phyloP scores from a whole-genome alignment of 1,140 invertebrate species.

The Coboldia fuscipes region DNA sequence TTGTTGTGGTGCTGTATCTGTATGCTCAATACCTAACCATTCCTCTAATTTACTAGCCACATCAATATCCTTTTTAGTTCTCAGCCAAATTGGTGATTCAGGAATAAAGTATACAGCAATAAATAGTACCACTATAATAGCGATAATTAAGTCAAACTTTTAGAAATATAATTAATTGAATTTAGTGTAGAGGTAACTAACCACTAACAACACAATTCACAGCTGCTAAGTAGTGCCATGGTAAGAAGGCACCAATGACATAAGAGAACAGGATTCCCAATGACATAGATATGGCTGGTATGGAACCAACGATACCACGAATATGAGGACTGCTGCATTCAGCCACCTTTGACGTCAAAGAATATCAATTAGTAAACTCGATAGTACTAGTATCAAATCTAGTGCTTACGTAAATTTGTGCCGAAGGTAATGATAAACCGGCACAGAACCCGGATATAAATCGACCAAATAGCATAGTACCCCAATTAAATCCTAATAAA shows the following conservation, averaged over 20 bases:
- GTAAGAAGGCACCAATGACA: conserved; percentile 28
- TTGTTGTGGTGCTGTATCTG: not conserved
- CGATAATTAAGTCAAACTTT: conserved; percentile 1
- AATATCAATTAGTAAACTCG: conserved; percentile 6
- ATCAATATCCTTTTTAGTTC: conserved; percentile 21
- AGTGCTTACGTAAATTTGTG: conserved; percentile 36
- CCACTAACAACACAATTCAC: conserved; percentile 20
- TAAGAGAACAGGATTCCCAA: conserved; percentile 38
- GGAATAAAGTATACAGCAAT: conserved; percentile 27
- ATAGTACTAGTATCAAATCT: conserved; percentile 2
- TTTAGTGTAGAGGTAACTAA: no score
- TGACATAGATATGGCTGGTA: conserved; percentile 37
- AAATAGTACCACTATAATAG: conserved; percentile 20
- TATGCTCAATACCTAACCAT: conserved; percentile 15
- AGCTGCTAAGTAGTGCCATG: conserved; percentile 32
- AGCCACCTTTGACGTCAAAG: conserved; percentile 26
- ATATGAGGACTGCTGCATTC: conserved; percentile 38
- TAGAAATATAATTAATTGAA: no score
- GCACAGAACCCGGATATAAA: conserved; percentile 32
- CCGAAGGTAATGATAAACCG: conserved; percentile 32
- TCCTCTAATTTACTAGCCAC: conserved; percentile 23
- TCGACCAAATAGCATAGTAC: conserved; percentile 27
- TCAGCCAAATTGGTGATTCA: conserved; percentile 32
- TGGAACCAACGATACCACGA: conserved; percentile 34
- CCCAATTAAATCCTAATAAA: conserved; percentile 19